Evolutionary conservation across 1,140 invertebrate genomes (phyloP).

Genomic region (Sarcophaga bullata): DNA sequence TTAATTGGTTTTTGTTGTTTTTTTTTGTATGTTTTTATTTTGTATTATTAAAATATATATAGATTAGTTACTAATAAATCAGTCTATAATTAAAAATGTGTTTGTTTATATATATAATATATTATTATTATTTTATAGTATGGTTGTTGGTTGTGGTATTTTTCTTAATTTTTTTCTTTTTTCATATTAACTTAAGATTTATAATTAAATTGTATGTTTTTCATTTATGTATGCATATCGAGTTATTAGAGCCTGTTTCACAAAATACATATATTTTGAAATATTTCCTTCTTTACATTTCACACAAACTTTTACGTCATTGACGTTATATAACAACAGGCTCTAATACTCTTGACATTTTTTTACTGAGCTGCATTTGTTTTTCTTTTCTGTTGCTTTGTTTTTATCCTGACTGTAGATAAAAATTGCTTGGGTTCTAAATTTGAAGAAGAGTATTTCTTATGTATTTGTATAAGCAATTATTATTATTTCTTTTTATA

Average conservation of each 20-base stretch:
- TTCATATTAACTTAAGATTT: neutral
- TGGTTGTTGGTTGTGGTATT: neutral
- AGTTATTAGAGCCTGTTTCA: neutral
- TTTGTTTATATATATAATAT: constrained; percentile 28
- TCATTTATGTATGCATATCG: neutral
- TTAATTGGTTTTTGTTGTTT: constrained; percentile 24
- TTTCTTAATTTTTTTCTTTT: neutral
- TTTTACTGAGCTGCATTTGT: constrained; percentile 5
- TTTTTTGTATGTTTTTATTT: constrained; percentile 24
- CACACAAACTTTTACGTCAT: neutral
- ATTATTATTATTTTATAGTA: neutral
- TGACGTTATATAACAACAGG: no score
- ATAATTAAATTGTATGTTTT: neutral
- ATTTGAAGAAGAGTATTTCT: neutral
- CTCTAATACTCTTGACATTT: neutral
- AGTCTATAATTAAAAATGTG: constrained; percentile 48
- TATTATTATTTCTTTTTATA: neutral
- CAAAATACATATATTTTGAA: neutral
- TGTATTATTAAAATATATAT: constrained; percentile 46
- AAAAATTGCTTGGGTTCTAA: no score
- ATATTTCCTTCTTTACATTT: neutral
- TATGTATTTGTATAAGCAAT: neutral
- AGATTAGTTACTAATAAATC: constrained; percentile 49
- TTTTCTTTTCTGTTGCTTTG: neutral
- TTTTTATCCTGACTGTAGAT: no score